Evolutionary conservation across 1,140 invertebrate species (phyloP), one percentile per base, ranked within the genome.

Genomic region (Procambarus clarkii): DNA sequence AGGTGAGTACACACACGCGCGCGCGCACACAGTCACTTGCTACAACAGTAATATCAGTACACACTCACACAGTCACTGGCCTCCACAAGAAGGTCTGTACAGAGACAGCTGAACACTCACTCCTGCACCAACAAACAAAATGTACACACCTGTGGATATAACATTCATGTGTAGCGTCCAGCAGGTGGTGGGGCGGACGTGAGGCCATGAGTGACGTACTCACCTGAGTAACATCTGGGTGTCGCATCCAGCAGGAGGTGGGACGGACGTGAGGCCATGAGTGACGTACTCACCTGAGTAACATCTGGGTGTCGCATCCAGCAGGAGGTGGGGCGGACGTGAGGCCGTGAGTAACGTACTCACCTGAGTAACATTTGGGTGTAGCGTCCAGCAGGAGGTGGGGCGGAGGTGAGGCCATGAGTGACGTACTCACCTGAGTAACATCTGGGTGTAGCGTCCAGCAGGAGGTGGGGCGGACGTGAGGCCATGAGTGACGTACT

Each of bases 301-400:
- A 76, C 88, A n/a, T 89, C 64, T 5, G 88, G 80, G 15, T 89
- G 64, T 3, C 58, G 58, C 7, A 21, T 48, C 88, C 88, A 89
- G 50, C 88, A 89, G 15, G 79, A 1, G 11, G 64, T 13, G 24
- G 88, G 5, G 83, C 48, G 2, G 13, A 13, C 2, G 15, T 83
- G n/a, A n/a, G n/a, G n/a, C n/a, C n/a, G n/a, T n/a, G 79, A 21
- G n/a, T 15, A 18, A 89, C 44, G 48, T 89, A 89, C 48, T 89
- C 78, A 76, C 88, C 87, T 89, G 87, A 11, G 87, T 81, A 48
- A 74, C 87, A 18, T 89, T 45, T 11, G 87, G 79, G 18, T 89
- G 60, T 0, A 74, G 54, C 11, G 54, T 64, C 87, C 87, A 89
- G 46, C 87, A 89, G 21, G 78, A 9, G 7, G 58, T 3, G n/a